Conservation (phyloP, 2,797 vertebrate species). For the Carcharodon carcharias region DNA sequence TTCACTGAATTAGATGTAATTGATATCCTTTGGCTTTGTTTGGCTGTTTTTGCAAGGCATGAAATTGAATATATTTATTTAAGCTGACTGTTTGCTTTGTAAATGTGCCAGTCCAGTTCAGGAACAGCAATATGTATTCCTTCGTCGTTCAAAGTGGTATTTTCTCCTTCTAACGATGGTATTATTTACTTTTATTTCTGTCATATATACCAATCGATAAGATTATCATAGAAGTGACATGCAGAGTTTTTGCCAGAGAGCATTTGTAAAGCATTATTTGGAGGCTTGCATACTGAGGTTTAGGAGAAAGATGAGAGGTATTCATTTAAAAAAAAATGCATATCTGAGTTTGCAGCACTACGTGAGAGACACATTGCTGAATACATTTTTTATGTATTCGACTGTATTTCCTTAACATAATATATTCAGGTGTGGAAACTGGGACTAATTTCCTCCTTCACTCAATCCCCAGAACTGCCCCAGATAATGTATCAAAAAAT, state of each 20-base stretch:
- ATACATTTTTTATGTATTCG: neutral
- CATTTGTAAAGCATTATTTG: neutral
- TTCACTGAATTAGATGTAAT: slow-evolving; percentile 36
- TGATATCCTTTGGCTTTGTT: slow-evolving; percentile 36
- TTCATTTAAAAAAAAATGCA: neutral
- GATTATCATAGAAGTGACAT: neutral
- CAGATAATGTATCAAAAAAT: neutral
- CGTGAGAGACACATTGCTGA: neutral
- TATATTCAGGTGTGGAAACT: slow-evolving; percentile 20
- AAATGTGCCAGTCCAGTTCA: slow-evolving; percentile 35
- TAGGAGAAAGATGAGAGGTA: neutral
- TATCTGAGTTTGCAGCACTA: neutral
- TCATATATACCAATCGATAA: slow-evolving; percentile 20
- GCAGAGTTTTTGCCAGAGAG: neutral
- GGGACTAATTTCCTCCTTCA: neutral
- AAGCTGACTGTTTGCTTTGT: slow-evolving; percentile 35
- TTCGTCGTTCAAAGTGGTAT: neutral
- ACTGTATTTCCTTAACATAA: neutral
- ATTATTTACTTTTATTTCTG: slow-evolving; percentile 29
- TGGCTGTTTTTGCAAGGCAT: slow-evolving; percentile 32
- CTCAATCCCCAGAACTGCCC: neutral
- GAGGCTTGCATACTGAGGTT: neutral
- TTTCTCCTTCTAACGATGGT: neutral
- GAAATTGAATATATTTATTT: slow-evolving; percentile 35
- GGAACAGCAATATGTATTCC: slow-evolving; percentile 18